Base-by-base conservation (phyloP, 2,888 invertebrate genomes). In the Drosophila peninsularis region DNA sequence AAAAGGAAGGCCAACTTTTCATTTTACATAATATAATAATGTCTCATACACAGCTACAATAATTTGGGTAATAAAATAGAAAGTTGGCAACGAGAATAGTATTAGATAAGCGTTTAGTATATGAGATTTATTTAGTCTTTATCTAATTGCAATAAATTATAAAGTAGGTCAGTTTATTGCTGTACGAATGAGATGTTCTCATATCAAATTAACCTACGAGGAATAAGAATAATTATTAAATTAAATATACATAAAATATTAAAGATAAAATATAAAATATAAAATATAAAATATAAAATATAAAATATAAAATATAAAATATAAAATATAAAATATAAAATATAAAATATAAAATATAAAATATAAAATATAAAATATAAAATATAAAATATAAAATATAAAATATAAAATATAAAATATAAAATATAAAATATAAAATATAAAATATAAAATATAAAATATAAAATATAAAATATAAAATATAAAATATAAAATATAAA, bases 1-100 rank as follows among this genome's bases (percentile, higher is more conserved):
- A 27, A 71, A 62, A 56, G 47, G 56, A 52, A 30, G 14, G n/a
- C 30, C 21, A 62, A 72, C 53, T 72, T 67, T 72, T 62, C 32
- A 27, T 45, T 68, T 52, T 44, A 55, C 39, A 67, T 62, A 75
- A 50, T 21, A 53, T 49, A 19, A 32, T 32, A 39, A 55, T 53
- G 45, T 47, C 30, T 58, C 45, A 55, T 49, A 39, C 11, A 37
- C 41, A 60, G 61, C 41, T 5, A 36, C 27, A 24, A 57, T 49
- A 37, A 49, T 49, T 9, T 14, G n/a, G 10, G n/a, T 19, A 30
- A 37, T 45, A 56, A 34, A 30, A n/a, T 36, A n/a, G 13, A 36
- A 56, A 45, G 21, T 37, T 36, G 30, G 45, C 37, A 30, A 32
- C 14, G 27, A 17, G 7, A 49, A 49, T 41, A 19, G 6, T 27